Evolutionary conservation across 2,797 vertebrate genomes (phyloP).

Genomic region (Phylloscopus collybita): DNA sequence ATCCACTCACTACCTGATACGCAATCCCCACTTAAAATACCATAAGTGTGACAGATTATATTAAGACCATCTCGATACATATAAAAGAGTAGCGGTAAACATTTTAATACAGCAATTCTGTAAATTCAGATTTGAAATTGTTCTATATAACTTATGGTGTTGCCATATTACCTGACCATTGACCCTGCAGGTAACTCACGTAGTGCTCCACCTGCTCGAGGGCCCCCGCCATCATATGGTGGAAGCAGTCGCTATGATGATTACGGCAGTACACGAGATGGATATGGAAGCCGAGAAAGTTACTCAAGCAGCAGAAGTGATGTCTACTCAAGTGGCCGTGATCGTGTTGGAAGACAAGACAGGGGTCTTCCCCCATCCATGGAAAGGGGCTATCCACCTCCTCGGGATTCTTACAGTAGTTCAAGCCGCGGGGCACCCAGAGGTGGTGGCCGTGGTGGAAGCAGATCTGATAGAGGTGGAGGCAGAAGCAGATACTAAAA

Average conservation of each 20-base stretch:
- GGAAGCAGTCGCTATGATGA: conserved; percentile 99
- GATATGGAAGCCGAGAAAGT: conserved; percentile 99
- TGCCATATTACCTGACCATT: conserved; percentile 99
- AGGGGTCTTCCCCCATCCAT: conserved; percentile 93
- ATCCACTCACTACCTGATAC: conserved; percentile 73
- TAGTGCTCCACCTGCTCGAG: conserved; percentile 98
- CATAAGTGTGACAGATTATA: conserved; percentile 68
- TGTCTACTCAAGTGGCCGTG: conserved; percentile 96
- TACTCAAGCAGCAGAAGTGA: conserved; percentile 99
- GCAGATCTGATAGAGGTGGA: conserved; percentile 96
- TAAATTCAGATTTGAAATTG: conserved; percentile 83
- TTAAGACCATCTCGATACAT: conserved; percentile 71
- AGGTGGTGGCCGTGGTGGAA: conserved; percentile 88
- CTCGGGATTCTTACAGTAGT: conserved; percentile 96
- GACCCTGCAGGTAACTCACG: conserved; percentile 99
- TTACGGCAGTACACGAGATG: conserved; percentile 98
- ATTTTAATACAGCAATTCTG: conserved; percentile 74
- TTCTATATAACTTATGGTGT: conserved; percentile 92
- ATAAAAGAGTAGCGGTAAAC: conserved; percentile 74
- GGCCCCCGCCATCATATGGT: conserved; percentile 99
- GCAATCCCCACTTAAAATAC: conserved; percentile 70
- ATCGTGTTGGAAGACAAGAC: conserved; percentile 96
- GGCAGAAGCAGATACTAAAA: conserved; percentile 93
- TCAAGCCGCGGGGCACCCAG: conserved; percentile 95
- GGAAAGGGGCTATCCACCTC: conserved; percentile 98